Evolutionary conservation across 2,113 vertebrate species (phyloP).

Genomic region (Jacana jacana): DNA sequence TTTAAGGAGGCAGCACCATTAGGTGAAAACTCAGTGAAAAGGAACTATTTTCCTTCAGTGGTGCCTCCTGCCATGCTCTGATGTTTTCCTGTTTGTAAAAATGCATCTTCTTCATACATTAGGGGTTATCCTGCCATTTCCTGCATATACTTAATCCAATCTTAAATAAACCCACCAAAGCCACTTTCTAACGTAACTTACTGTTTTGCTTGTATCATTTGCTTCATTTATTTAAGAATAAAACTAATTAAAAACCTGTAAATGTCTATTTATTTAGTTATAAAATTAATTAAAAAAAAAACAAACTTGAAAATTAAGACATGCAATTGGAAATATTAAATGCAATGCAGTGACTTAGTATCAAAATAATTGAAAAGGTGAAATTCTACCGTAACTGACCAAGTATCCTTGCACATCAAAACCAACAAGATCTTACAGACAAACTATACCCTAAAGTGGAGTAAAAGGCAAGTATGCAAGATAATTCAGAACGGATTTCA

Average conservation of each 20-base stretch:
- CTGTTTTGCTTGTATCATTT: neutral
- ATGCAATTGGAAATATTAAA: neutral
- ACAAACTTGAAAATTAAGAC: neutral
- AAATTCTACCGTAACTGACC: neutral
- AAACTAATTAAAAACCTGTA: neutral
- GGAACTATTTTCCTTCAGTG: neutral
- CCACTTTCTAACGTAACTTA: neutral
- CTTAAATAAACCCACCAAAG: neutral
- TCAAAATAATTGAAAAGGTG: neutral
- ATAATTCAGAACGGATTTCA: neutral
- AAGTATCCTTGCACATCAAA: neutral
- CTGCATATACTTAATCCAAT: neutral
- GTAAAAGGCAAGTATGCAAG: neutral
- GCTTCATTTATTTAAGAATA: neutral
- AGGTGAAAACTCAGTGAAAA: conserved; percentile 31
- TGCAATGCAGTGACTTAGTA: neutral
- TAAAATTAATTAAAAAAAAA: neutral
- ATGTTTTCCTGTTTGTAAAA: neutral
- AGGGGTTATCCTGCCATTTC: neutral
- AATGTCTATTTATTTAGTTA: neutral
- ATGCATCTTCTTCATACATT: neutral
- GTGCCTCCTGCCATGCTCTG: neutral
- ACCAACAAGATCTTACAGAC: neutral
- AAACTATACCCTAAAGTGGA: neutral
- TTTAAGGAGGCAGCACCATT: conserved; percentile 52